Evolutionary conservation across 1,140 invertebrate species (phyloP), one percentile per base, ranked within the genome.

Genomic region (Ips typographus): DNA sequence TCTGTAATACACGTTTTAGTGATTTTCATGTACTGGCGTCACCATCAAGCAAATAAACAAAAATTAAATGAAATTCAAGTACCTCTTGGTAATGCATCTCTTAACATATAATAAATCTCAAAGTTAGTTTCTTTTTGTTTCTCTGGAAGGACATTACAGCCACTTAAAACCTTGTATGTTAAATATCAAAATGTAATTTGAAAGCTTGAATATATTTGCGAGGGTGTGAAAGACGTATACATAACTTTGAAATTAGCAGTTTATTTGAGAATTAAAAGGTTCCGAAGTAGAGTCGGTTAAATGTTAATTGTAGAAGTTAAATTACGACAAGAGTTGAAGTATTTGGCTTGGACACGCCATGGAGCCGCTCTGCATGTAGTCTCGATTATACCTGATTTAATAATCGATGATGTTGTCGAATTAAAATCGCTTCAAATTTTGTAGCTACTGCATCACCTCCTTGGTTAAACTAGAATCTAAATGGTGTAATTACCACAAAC

Each of bases 351-450:
- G 61, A 64, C 61, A 64, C 40, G 61, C 61, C 53, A 64, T 49
- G 61, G 53, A 40, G 2, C 53, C 36, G 51, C 61, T 64, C 61
- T 41, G 47, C 61, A 64, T 64, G 61, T 64, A 52, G 43, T 39
- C 41, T 51, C 61, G 51, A 53, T 64, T 64, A 64, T 52, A 64
- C 40, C 47, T 64, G 61, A 64, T 64, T 64, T 64, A 64, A 64
- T 64, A 64, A 64, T 64, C 44, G 39, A 64, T 53, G 61, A 64
- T 64, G 61, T 39, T 64, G 61, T 64, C 61, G 61, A 64, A 52
- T 64, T 64, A 64, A 64, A 64, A 64, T 64, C 61, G 39, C 53
- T 64, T 64, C 61, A 64, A 64, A 64, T 64, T 64, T 64, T 51
- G 47, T 64, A 22, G 41, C 59, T 49, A 61, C 59, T 61, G 36